Percentiles rank a stretch among this genome's conserved stretches.
Evolutionary conservation across 2,113 vertebrate species (phyloP).

Genomic region (Lynx canadensis): DNA sequence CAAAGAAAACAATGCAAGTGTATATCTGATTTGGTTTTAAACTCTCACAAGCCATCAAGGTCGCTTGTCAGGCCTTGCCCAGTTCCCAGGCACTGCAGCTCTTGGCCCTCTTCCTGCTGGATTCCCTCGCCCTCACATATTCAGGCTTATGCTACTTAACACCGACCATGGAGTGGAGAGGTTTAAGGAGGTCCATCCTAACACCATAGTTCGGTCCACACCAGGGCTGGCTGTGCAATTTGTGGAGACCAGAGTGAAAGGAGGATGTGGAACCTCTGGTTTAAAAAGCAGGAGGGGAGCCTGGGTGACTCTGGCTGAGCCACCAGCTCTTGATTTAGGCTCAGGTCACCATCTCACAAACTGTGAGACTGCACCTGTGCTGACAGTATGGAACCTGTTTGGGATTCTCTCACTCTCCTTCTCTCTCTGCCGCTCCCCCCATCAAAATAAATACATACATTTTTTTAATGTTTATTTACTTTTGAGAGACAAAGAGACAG

Average conservation of each 20-base stretch:
- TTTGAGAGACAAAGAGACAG: too few species aligned
- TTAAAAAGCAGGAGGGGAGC: not conserved
- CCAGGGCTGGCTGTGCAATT: not conserved
- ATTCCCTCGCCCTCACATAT: not conserved
- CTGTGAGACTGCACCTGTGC: too few species aligned
- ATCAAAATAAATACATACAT: too few species aligned
- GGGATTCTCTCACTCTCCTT: too few species aligned
- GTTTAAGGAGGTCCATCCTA: not conserved
- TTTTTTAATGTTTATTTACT: too few species aligned
- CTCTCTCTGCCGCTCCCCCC: too few species aligned
- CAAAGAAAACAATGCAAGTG: not conserved
- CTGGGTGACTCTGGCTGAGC: too few species aligned
- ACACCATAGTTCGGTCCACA: too few species aligned
- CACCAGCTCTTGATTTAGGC: too few species aligned
- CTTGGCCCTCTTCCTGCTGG: not conserved
- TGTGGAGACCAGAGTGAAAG: not conserved
- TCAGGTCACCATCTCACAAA: too few species aligned
- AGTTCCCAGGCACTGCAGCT: not conserved
- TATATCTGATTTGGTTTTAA: not conserved
- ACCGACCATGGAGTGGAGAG: not conserved
- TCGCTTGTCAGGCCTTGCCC: not conserved
- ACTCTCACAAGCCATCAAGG: not conserved
- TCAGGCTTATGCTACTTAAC: not conserved
- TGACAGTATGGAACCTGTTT: too few species aligned
- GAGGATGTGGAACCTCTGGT: not conserved